phyloP scores from a whole-genome alignment of 2,888 invertebrate species.

The Eupithecia tripunctaria region DNA sequence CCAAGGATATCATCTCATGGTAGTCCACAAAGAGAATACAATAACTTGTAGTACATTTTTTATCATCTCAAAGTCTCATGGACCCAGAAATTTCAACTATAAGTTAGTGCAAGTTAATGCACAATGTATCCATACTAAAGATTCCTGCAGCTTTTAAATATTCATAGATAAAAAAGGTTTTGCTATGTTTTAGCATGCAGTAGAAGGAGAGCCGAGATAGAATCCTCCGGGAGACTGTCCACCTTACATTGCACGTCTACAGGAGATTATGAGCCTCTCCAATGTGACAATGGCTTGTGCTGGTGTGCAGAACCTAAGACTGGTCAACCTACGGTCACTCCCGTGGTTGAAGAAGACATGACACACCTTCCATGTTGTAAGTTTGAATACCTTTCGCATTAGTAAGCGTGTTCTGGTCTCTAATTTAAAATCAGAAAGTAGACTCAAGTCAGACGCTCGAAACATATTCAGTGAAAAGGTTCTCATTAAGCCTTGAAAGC shows the following conservation, averaged over 20 bases:
- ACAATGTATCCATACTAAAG: not conserved
- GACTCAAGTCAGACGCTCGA: conserved; percentile 20
- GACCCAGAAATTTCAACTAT: not conserved
- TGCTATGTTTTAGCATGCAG: conserved; percentile 83
- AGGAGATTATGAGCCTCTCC: conserved; percentile 88
- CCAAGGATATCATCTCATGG: not conserved
- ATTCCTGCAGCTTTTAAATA: not conserved
- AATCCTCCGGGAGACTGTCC: conserved; percentile 72
- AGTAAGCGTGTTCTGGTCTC: not conserved
- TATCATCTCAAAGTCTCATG: too few relatives aligned
- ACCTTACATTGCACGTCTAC: conserved; percentile 86
- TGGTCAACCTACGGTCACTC: conserved; percentile 83
- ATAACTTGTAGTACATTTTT: too few relatives aligned
- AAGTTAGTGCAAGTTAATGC: not conserved
- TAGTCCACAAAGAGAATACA: too few relatives aligned
- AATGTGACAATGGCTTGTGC: conserved; percentile 87
- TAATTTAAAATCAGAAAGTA: conserved; percentile 11
- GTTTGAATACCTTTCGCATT: conserved; percentile 50
- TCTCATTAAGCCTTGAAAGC: conserved; percentile 7
- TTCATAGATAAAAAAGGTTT: not conserved
- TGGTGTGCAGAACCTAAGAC: conserved; percentile 87
- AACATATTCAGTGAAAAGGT: conserved; percentile 10
- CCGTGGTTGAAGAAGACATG: conserved; percentile 85
- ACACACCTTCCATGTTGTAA: conserved; percentile 87
- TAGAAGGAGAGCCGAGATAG: conserved; percentile 82